Evolutionary conservation across 2,797 vertebrate genomes (phyloP).

Genomic region (Rhinella marina): DNA sequence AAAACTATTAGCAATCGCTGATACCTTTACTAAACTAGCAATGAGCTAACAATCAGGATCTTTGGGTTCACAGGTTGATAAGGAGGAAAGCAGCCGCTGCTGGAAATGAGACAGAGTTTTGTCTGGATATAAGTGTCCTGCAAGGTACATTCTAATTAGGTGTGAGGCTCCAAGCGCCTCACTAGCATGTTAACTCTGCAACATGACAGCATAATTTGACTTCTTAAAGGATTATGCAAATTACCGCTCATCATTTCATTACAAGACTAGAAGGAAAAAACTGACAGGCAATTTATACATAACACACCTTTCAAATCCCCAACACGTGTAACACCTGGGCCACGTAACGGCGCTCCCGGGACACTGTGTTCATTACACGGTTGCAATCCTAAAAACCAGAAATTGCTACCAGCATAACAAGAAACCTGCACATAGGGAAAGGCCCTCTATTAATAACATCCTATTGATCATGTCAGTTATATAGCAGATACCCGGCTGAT

Average conservation of each 20-base stretch:
- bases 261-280: constrained; percentile 84
- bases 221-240: constrained; percentile 97
- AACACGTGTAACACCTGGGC: constrained; percentile 87
- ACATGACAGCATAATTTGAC: constrained; percentile 96
- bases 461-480: not conserved
- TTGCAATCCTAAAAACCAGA: constrained; percentile 36
- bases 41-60: not conserved
- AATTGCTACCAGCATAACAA: constrained; percentile 30
- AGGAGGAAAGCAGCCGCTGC: constrained; percentile 6
- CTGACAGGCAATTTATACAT: constrained; percentile 95
- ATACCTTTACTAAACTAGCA: not conserved
- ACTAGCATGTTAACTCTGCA: constrained; percentile 95
- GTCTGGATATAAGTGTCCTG: constrained; percentile 85
- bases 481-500: not conserved
- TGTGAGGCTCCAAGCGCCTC: constrained; percentile 86
- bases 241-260: constrained; percentile 90
- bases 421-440: constrained; percentile 18
- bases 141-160: constrained; percentile 93
- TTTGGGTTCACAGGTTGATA: not conserved
- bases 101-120: constrained; percentile 66
- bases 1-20: not conserved
- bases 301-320: constrained; percentile 91
- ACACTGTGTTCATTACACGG: constrained; percentile 37
- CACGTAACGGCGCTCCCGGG: constrained; percentile 69
- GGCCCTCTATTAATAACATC: constrained; percentile 13